A percentile compares a stretch with the other conserved stretches of the same genome.
phyloP scores from a whole-genome alignment of 2,888 invertebrate species.

The Erebia aethiops region DNA sequence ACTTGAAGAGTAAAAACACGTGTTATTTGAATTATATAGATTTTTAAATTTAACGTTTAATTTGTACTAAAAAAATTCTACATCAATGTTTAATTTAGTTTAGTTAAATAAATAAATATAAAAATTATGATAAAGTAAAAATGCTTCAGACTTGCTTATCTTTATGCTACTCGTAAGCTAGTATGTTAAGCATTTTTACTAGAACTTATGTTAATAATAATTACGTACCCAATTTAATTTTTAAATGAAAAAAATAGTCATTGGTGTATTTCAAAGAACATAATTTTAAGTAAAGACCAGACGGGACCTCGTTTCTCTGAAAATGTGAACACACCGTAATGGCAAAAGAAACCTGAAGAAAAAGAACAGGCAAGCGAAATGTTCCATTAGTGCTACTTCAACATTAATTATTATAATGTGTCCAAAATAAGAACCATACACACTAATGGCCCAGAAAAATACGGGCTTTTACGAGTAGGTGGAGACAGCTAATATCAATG shows the following conservation, averaged over 20 bases:
- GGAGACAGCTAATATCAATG: too few species aligned
- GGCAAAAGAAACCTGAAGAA: slow-evolving; percentile 46
- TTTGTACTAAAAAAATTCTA: too few species aligned
- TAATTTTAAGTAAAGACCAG: not conserved
- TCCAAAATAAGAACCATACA: slow-evolving; percentile 34
- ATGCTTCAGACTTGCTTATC: too few species aligned
- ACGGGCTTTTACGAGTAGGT: slow-evolving; percentile 1
- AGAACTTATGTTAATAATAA: too few species aligned
- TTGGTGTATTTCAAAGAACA: not conserved
- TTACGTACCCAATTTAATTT: too few species aligned
- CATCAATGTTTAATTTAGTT: too few species aligned
- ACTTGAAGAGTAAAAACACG: not conserved
- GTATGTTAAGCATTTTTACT: too few species aligned
- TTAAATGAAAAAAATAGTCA: not conserved
- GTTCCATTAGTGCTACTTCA: slow-evolving; percentile 44
- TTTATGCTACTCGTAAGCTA: too few species aligned
- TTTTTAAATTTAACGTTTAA: too few species aligned
- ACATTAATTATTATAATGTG: slow-evolving; percentile 41
- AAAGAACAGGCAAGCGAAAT: slow-evolving; percentile 45
- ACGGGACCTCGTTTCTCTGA: slow-evolving; percentile 1
- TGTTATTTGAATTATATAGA: not conserved
- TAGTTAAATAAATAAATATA: too few species aligned
- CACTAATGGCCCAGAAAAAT: slow-evolving; percentile 27
- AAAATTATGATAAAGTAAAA: too few species aligned
- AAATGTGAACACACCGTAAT: slow-evolving; percentile 20